These are phyloP conservation scores for Sternarchorhynchus goeldii DNA, from an alignment of 2,797 vertebrate species.

Conservation along the genomic window DNA sequence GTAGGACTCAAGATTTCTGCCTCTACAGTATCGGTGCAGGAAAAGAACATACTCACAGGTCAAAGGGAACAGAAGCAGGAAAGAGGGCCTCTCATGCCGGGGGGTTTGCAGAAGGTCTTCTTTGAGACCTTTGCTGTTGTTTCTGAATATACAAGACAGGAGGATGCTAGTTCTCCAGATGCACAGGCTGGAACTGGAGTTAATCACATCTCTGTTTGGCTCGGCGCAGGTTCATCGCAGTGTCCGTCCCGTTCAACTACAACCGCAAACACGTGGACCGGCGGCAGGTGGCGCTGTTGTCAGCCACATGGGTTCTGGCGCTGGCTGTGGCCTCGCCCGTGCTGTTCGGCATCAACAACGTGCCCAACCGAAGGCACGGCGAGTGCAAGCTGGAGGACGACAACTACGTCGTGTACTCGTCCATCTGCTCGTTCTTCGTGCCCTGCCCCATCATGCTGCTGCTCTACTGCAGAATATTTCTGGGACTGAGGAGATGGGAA, in stretches of 20 bases:
- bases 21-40: no score
- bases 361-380: conserved; percentile 79
- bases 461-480: conserved; percentile 92
- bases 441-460: conserved; percentile 94
- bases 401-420: conserved; percentile 90
- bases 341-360: conserved; percentile 91
- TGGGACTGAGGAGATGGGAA: conserved; percentile 87
- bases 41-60: no score
- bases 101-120: not conserved
- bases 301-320: conserved; percentile 90
- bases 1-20: not conserved
- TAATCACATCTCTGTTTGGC: conserved; percentile 38
- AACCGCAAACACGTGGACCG: conserved; percentile 86
- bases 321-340: conserved; percentile 90
- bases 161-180: not conserved
- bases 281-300: conserved; percentile 85
- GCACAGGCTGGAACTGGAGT: not conserved
- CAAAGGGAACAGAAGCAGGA: not conserved
- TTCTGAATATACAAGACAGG: not conserved
- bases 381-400: conserved; percentile 90
- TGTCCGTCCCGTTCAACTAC: conserved; percentile 87
- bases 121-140: no score
- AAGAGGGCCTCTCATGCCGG: not conserved
- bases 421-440: conserved; percentile 95
- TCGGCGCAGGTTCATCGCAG: conserved; percentile 89